Percentiles rank a stretch among this genome's conserved stretches.
These are phyloP conservation scores for Eutrigla gurnardus DNA, from an alignment of 2,797 vertebrate species.

Conservation along the genomic window DNA sequence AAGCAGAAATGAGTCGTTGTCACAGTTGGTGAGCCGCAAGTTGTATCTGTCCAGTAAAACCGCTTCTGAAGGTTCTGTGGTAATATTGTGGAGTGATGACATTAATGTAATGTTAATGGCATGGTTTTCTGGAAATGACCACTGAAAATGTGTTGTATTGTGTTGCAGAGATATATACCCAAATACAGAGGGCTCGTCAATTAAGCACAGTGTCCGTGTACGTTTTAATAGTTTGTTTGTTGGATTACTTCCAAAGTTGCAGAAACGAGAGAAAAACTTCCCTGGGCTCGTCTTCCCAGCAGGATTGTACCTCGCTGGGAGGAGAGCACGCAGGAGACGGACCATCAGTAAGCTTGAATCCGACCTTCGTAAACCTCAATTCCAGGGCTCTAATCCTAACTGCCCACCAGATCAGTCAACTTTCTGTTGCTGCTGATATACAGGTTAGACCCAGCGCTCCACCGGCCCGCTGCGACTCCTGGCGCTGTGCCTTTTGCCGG, in stretches of 20 bases:
- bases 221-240: neutral
- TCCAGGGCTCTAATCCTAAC: no score
- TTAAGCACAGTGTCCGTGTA: neutral
- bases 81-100: neutral
- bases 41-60: neutral
- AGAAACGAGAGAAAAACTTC: neutral
- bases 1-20: conserved; percentile 20
- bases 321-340: neutral
- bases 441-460: no score
- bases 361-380: no score
- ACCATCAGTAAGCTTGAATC: no score
- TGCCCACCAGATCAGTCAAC: no score
- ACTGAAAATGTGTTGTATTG: neutral
- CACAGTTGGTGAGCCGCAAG: conserved; percentile 21
- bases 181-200: neutral
- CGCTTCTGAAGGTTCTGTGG: neutral
- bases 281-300: no score
- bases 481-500: no score
- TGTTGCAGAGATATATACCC: neutral
- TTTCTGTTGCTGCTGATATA: no score
- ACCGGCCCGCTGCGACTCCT: no score
- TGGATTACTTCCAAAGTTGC: neutral
- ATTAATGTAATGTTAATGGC: neutral
- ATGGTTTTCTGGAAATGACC: neutral
- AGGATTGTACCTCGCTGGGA: neutral